Conservation (phyloP, 2,113 vertebrate genomes). For the Atrichornis clamosus region DNA sequence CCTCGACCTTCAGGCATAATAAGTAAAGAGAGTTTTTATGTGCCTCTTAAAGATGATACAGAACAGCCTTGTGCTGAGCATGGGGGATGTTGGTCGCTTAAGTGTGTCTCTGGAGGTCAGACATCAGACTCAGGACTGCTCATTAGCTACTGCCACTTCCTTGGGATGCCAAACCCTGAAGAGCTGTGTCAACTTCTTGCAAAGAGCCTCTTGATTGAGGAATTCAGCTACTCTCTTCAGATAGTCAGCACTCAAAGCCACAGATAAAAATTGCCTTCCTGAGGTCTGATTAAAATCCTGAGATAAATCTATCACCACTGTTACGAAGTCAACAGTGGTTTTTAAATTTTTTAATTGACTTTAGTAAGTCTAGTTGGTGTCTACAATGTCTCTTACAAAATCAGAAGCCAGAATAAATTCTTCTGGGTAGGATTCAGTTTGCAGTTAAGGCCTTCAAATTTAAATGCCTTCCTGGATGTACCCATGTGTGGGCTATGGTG, state of each 20-base stretch:
- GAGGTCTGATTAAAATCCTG: constrained; percentile 51
- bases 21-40: background rate
- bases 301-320: background rate
- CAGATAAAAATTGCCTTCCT: constrained; percentile 59
- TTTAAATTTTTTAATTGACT: background rate
- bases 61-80: background rate
- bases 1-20: background rate
- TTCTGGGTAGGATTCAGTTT: background rate
- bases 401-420: background rate
- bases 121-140: background rate
- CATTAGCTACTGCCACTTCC: constrained; percentile 8
- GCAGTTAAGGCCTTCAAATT: background rate
- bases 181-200: background rate
- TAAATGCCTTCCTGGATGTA: background rate
- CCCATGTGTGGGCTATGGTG: background rate
- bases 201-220: constrained; percentile 55
- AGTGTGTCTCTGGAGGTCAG: background rate
- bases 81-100: background rate
- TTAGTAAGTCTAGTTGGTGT: background rate
- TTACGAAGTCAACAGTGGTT: background rate
- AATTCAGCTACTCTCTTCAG: constrained; percentile 37
- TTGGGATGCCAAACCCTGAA: constrained; percentile 8
- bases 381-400: background rate
- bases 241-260: constrained; percentile 16
- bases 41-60: background rate